Evolutionary conservation across 2,888 invertebrate genomes (phyloP).

Genomic region (Drosophila fulvimacula): DNA sequence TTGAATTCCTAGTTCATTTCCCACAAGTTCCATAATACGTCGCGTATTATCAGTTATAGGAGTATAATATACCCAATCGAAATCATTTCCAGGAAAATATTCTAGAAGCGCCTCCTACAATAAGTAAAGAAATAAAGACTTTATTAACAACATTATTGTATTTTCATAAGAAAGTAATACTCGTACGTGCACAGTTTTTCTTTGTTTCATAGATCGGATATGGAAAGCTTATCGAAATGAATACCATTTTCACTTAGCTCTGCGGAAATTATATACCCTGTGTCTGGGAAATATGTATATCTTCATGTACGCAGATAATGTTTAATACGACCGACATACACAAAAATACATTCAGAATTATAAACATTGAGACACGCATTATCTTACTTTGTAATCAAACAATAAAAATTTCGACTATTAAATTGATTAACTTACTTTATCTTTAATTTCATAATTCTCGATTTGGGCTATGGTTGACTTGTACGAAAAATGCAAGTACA

Average conservation of each 20-base stretch:
- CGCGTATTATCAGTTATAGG: constrained; percentile 61
- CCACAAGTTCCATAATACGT: constrained; percentile 73
- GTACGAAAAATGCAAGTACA: constrained; percentile 64
- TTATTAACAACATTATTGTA: neutral
- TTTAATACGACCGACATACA: no score
- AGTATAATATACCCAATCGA: constrained; percentile 74
- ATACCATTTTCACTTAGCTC: no score
- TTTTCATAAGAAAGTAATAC: neutral
- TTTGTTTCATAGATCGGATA: no score
- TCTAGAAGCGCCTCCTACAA: constrained; percentile 60
- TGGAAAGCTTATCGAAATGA: no score
- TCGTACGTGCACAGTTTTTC: constrained; percentile 11
- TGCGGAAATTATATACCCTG: no score
- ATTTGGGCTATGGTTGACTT: neutral
- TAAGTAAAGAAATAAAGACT: neutral
- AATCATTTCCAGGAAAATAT: constrained; percentile 70
- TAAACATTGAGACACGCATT: no score
- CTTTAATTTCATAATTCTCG: constrained; percentile 42
- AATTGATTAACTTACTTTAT: constrained; percentile 60
- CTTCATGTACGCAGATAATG: no score
- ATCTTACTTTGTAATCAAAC: no score
- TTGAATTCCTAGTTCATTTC: constrained; percentile 63
- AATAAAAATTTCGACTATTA: no score
- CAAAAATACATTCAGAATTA: no score
- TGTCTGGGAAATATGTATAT: no score